Conservation (phyloP, 2,888 invertebrate genomes). For the Azorinus chamasolen region DNA sequence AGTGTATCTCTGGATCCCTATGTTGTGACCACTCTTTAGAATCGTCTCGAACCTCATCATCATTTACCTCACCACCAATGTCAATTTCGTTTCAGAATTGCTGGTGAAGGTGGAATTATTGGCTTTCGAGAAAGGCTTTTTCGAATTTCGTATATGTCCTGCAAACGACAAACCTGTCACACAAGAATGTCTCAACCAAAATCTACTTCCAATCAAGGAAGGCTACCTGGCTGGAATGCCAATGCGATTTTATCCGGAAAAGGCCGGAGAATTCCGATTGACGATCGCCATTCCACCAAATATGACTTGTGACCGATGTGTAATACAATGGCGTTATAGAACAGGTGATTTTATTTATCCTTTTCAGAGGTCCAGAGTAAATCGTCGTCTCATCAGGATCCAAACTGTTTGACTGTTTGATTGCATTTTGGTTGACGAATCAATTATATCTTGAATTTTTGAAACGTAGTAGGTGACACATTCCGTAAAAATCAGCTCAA, state of each 20-base stretch:
- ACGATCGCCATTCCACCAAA: constrained; percentile 55
- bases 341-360: too few species aligned
- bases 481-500: too few species aligned
- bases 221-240: constrained; percentile 55
- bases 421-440: too few species aligned
- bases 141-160: constrained; percentile 55
- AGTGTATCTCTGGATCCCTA: too few species aligned
- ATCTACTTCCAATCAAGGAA: constrained; percentile 57
- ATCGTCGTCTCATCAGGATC: too few species aligned
- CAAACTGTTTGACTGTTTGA: too few species aligned
- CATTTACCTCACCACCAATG: too few species aligned
- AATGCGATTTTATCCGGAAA: constrained; percentile 53
- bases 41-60: too few species aligned
- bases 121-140: constrained; percentile 48
- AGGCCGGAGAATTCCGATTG: constrained; percentile 58
- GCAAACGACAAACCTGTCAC: constrained; percentile 45
- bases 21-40: too few species aligned
- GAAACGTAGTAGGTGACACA: too few species aligned
- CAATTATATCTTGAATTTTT: too few species aligned
- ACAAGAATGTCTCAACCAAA: constrained; percentile 58
- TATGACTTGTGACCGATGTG: constrained; percentile 55
- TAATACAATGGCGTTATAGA: constrained; percentile 61
- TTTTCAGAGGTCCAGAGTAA: too few species aligned
- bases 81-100: constrained; percentile 42
- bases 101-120: constrained; percentile 54